These are phyloP conservation scores for Drosophila stalkeri DNA, from an alignment of 2,888 invertebrate species.

Conservation along the genomic window DNA sequence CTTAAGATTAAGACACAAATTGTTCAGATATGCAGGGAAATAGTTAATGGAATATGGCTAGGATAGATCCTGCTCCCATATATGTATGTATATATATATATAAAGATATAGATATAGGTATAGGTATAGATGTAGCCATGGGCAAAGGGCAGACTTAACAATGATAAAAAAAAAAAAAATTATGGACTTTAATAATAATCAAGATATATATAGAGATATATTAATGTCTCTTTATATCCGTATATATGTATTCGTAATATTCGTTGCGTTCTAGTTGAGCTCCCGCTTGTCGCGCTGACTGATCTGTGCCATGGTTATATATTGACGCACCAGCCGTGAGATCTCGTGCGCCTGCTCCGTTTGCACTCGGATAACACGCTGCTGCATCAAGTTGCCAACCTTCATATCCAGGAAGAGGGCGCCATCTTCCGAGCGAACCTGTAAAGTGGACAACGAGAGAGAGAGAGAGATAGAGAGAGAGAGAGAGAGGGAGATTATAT, in stretches of 20 bases:
- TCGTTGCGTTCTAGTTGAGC: constrained; percentile 67
- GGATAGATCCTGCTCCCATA: constrained; percentile 18
- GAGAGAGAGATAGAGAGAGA: too few relatives aligned
- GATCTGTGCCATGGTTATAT: constrained; percentile 94
- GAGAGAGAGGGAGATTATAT: too few relatives aligned
- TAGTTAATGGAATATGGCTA: constrained; percentile 55
- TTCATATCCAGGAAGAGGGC: constrained; percentile 98
- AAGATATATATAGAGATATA: constrained; percentile 15
- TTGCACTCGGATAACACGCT: constrained; percentile 96
- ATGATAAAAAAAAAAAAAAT: constrained; percentile 16
- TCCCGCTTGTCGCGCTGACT: constrained; percentile 84
- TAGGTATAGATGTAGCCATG: neutral
- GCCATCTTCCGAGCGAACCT: constrained; percentile 95
- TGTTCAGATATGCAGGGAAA: constrained; percentile 17
- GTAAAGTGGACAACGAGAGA: constrained; percentile 11
- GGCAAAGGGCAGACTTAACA: constrained; percentile 2
- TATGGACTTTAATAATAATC: constrained; percentile 29
- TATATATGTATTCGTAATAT: constrained; percentile 31
- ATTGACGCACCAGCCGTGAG: constrained; percentile 97
- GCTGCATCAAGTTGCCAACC: constrained; percentile 97
- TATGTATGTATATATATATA: constrained; percentile 15
- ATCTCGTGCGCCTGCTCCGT: constrained; percentile 99
- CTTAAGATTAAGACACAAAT: constrained; percentile 49
- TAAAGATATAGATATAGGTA: neutral
- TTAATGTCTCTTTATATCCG: neutral